Conservation (phyloP, 2,888 invertebrate species). For the Poecilus cupreus region DNA sequence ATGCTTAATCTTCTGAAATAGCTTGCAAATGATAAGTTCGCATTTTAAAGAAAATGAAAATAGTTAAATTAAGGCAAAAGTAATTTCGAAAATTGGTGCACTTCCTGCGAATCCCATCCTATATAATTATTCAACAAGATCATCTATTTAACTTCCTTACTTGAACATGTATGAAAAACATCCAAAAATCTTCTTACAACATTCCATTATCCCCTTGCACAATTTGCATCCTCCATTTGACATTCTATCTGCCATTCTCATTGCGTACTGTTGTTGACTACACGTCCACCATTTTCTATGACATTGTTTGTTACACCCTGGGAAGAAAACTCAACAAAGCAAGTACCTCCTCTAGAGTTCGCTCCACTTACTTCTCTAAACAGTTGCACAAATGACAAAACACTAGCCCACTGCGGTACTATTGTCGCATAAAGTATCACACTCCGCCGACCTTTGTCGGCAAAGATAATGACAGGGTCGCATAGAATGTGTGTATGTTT, state of each 20-base stretch:
- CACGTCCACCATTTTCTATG: constrained; percentile 4
- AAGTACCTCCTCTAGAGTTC: constrained; percentile 9
- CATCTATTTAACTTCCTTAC: background rate
- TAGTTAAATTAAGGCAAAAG: background rate
- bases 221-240: background rate
- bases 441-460: constrained; percentile 21
- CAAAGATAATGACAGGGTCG: constrained; percentile 36
- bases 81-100: background rate
- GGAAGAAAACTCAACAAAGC: background rate
- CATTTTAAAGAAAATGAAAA: background rate
- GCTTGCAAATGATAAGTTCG: background rate
- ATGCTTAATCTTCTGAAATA: too few species aligned
- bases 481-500: background rate
- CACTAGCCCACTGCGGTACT: constrained; percentile 7
- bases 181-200: background rate
- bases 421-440: constrained; percentile 54
- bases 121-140: constrained; percentile 10
- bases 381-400: constrained; percentile 42
- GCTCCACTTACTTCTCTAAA: constrained; percentile 36
- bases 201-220: background rate
- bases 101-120: background rate
- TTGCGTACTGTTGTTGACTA: background rate
- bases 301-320: constrained; percentile 28
- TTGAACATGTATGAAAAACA: background rate
- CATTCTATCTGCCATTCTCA: background rate